Base-by-base conservation (phyloP, 30 jellyfish, hydroid and myxozoan species). In the Hydra vulgaris region DNA sequence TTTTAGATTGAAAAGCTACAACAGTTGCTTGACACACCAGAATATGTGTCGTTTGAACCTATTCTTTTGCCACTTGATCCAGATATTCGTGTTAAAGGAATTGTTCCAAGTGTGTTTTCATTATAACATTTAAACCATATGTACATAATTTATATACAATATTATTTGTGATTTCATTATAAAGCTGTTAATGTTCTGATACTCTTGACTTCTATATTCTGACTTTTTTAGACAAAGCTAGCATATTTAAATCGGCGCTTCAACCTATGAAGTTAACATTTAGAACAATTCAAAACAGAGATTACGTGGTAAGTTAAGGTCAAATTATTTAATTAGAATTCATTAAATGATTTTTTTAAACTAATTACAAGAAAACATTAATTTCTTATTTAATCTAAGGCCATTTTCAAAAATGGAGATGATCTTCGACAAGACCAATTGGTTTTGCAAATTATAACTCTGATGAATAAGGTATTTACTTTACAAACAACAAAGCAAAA, bases 361-460 rank as follows among this genome's bases (percentile, higher is more conserved):
- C n/a, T n/a, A n/a, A n/a, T 40, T 5, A 40, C 12, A 3, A 68
- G 75, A 8, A 3, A 15, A 3, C 8, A n/a, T 68, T 1, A 20
- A 68, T 20, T 68, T n/a, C 8, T 20, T 68, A 3, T n/a, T n/a
- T 68, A n/a, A n/a, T 3, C 54, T 23, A 79, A 93, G 99, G 96
- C 96, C 0, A 88, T 94, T 23, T 94, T 94, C 83, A 94, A 94
- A 82, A 85, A 88, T 79, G 99, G 99, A 66, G 99, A 94, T 81
- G 99, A 94, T 79, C 78, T 94, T 66, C 87, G 99, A 52, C 99
- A 94, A 72, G 99, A 94, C 78, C 99, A 94, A 74, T 74, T 94
- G 71, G 89, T 94, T 53, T 89, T 94, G 19, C 97, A 86, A 80
- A 94, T 94, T 7, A 94, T 94, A 21, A 79, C 95, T 19, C 74